phyloP scores from a whole-genome alignment of 64 coral and sea anemone genomes.

The Montipora capricornis region DNA sequence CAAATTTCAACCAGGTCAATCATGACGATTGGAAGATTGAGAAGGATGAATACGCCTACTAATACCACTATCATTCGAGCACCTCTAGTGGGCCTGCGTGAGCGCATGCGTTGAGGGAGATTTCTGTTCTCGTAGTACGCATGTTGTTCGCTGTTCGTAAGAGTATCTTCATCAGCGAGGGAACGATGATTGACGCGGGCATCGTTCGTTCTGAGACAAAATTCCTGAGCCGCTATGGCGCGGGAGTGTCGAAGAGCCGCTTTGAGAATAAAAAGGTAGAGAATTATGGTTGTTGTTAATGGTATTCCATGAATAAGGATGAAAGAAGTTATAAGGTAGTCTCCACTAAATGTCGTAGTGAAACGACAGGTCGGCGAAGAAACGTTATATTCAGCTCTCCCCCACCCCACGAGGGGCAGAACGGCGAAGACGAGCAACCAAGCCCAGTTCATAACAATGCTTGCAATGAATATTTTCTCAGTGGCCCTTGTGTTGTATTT shows the following conservation, averaged over 20 bases:
- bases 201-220: not conserved
- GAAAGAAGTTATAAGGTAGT: constrained; percentile 33
- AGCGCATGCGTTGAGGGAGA: not conserved
- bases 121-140: too few relatives aligned
- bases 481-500: constrained; percentile 13
- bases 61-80: constrained; percentile 68
- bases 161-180: not conserved
- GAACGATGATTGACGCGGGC: not conserved
- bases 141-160: not conserved
- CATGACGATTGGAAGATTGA: constrained; percentile 77
- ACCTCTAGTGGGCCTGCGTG: constrained; percentile 39
- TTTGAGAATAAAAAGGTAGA: constrained; percentile 85
- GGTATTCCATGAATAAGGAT: constrained; percentile 64
- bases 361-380: constrained; percentile 63
- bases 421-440: constrained; percentile 30
- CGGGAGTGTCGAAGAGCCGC: constrained; percentile 45
- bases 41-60: constrained; percentile 81
- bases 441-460: constrained; percentile 34
- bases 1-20: constrained; percentile 87
- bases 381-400: not conserved
- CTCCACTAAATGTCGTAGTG: constrained; percentile 10
- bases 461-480: not conserved
- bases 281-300: constrained; percentile 45
- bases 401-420: constrained; percentile 28
- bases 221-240: constrained; percentile 32